Conservation (phyloP, 2,888 invertebrate genomes). For the Nomada fabriciana region DNA sequence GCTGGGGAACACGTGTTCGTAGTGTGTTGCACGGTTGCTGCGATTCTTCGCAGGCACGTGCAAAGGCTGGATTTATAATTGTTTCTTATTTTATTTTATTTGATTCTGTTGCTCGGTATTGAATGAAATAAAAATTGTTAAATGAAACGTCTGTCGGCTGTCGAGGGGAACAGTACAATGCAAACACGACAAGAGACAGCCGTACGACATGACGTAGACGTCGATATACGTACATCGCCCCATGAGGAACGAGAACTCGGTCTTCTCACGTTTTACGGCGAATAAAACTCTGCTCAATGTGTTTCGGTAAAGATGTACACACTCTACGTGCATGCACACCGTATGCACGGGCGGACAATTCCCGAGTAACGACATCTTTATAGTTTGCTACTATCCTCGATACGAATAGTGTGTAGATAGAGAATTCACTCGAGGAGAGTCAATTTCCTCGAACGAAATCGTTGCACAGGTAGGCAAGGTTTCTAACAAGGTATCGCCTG, state of each 20-base stretch:
- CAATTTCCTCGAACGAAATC: constrained; percentile 72
- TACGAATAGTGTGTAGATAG: constrained; percentile 39
- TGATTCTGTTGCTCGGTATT: neutral
- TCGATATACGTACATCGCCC: constrained; percentile 5
- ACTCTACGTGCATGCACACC: neutral
- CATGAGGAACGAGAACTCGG: constrained; percentile 54
- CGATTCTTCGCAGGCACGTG: too few relatives aligned
- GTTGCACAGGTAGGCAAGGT: constrained; percentile 42
- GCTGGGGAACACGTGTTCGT: neutral
- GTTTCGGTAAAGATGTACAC: constrained; percentile 55
- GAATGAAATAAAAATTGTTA: neutral
- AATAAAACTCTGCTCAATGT: constrained; percentile 70
- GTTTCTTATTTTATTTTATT: neutral
- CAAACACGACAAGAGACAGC: neutral
- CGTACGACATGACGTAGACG: neutral
- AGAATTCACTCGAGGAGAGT: constrained; percentile 65
- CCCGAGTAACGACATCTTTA: constrained; percentile 57
- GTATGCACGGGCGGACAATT: constrained; percentile 14
- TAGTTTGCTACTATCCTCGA: constrained; percentile 53
- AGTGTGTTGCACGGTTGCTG: neutral
- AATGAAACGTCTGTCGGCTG: neutral
- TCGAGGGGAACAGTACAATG: neutral
- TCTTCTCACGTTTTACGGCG: constrained; percentile 70
- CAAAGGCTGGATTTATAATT: neutral
- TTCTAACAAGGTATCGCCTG: constrained; percentile 42